Evolutionary conservation across 1,140 invertebrate genomes (phyloP).

Genomic region (Mya arenaria): DNA sequence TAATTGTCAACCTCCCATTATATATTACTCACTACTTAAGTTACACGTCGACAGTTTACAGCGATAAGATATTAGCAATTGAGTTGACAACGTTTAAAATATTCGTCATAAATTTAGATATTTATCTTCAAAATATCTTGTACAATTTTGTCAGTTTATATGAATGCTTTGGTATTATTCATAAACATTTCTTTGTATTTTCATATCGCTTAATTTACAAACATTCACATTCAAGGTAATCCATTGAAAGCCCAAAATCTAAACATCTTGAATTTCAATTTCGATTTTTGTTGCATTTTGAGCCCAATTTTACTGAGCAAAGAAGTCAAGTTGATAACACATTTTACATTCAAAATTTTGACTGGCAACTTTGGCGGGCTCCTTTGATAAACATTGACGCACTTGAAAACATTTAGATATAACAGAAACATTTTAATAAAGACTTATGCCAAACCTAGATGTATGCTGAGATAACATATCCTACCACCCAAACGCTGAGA

Average conservation of each 20-base stretch:
- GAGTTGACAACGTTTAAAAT: conserved; percentile 46
- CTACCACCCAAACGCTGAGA: conserved; percentile 7
- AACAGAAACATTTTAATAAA: conserved; percentile 50
- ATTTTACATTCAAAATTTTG: no score
- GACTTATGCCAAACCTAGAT: no score
- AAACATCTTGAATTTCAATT: conserved; percentile 49
- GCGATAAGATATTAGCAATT: background rate
- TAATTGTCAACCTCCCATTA: background rate
- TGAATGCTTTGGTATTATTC: conserved; percentile 23
- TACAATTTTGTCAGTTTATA: conserved; percentile 47
- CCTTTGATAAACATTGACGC: background rate
- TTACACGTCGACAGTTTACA: no score
- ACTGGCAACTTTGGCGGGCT: no score
- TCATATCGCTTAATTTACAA: background rate
- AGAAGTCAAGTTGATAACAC: background rate
- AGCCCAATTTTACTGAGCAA: background rate
- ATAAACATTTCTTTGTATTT: background rate
- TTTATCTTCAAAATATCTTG: conserved; percentile 6
- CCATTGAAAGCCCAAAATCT: conserved; percentile 23
- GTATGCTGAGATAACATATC: conserved; percentile 1
- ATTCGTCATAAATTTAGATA: conserved; percentile 29
- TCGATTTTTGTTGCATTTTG: conserved; percentile 34
- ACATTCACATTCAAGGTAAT: conserved; percentile 22
- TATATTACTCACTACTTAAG: no score
- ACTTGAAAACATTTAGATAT: background rate